Evolutionary conservation across 1,140 invertebrate species (phyloP), one percentile per base, ranked within the genome.

Genomic region (Zaprionus kolodkinae): DNA sequence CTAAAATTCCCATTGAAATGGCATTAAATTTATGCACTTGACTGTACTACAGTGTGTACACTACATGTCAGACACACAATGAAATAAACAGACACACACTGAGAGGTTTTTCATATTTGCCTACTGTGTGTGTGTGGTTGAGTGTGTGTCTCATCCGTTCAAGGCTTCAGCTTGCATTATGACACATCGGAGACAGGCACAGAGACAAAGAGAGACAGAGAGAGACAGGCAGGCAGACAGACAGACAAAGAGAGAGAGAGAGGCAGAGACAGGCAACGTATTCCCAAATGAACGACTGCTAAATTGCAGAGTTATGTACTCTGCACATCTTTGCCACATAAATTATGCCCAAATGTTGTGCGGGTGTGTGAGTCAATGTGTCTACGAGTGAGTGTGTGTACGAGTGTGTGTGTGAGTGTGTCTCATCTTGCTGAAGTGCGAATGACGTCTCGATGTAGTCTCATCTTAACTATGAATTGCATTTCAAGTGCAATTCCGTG

Each of bases 271-370:
- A 48, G 5, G n/a, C 40, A 6, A 21, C 43, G 27, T 63, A 63
- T 69, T 69, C 72, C 72, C 72, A 62, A 70, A 74, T 70, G 66
- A 74, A 70, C 66, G 66, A 63, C 72, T 74, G 66, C 67, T 67
- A 75, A 75, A 75, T 75, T 71, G 72, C 36, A 75, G 48, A 75
- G 43, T 75, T 70, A 75, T 75, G 72, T 62, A 66, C 50, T 63
- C 33, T 69, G 67, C 67, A 75, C 67, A 75, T 70, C 72, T 50
- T 50, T 45, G 45, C 45, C 45, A 21, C 17, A 70, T 74, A 70
- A 71, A 75, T 75, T 75, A 75, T 75, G 72, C 67, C 67, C 45
- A 56, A 60, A 69, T 69, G 38, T 68, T 72, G 60, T 65, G 21
- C 13, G 12, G n/a, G 38, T 57, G 64, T 59, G 54, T 59, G 38